phyloP scores from a whole-genome alignment of 2,888 invertebrate genomes.

The Dorcus hopei region DNA sequence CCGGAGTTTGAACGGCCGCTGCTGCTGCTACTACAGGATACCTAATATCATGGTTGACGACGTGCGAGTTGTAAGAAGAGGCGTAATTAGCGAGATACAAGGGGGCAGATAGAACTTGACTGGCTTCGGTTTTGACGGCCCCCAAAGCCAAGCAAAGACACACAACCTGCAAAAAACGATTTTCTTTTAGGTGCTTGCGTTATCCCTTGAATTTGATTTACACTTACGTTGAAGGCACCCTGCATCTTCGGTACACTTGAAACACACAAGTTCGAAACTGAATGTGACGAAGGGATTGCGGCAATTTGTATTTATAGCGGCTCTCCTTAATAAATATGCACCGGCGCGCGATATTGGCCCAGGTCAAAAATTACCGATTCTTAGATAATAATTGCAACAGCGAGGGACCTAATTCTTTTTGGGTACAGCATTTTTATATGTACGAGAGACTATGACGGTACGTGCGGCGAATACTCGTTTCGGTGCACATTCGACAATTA shows the following conservation, averaged over 20 bases:
- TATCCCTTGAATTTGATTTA: conserved; percentile 1
- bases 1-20: background rate
- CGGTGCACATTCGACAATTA: no score
- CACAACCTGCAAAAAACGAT: conserved; percentile 5
- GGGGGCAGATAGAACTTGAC: background rate
- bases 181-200: background rate
- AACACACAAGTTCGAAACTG: background rate
- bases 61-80: conserved; percentile 12
- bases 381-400: conserved; percentile 16
- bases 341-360: conserved; percentile 9
- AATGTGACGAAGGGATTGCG: conserved; percentile 3
- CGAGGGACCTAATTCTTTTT: no score
- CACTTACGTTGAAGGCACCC: conserved; percentile 2
- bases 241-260: conserved; percentile 1
- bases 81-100: conserved; percentile 15
- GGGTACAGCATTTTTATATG: no score
- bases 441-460: no score
- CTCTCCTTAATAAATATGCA: conserved; percentile 12
- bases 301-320: conserved; percentile 11
- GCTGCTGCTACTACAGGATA: background rate
- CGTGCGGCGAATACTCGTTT: no score
- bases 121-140: conserved; percentile 1
- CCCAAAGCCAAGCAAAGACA: conserved; percentile 2
- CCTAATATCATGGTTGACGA: conserved; percentile 11
- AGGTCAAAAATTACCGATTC: conserved; percentile 19